Evolutionary conservation across 2,888 invertebrate species (phyloP).

Genomic region (Sturmia bella): DNA sequence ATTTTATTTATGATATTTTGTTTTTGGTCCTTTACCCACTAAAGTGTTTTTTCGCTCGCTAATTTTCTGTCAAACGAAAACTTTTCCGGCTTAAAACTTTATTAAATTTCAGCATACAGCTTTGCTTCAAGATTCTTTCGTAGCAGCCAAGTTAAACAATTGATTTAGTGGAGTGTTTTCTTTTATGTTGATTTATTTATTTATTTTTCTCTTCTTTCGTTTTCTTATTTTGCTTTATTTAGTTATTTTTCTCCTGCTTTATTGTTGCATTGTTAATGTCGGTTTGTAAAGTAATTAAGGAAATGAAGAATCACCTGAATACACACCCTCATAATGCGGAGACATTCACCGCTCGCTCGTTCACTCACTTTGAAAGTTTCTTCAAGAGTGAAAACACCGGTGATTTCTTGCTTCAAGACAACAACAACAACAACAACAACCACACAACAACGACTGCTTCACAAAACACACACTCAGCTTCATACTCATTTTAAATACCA

Average conservation of each 20-base stretch:
- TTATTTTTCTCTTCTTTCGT: neutral
- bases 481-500: slow-evolving; percentile 35
- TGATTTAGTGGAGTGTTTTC: slow-evolving; percentile 28
- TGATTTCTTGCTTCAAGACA: slow-evolving; percentile 51
- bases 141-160: slow-evolving; percentile 14
- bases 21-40: too few species aligned
- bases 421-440: slow-evolving; percentile 26
- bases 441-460: too few species aligned
- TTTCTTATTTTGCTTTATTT: neutral
- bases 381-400: slow-evolving; percentile 57
- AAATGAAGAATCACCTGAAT: slow-evolving; percentile 64
- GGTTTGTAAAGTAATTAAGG: slow-evolving; percentile 64
- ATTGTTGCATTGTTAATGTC: slow-evolving; percentile 28
- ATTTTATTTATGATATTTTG: too few species aligned
- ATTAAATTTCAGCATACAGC: neutral
- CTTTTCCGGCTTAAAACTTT: too few species aligned
- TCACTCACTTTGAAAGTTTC: slow-evolving; percentile 25
- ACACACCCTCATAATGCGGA: slow-evolving; percentile 16
- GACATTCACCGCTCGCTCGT: too few species aligned
- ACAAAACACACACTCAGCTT: neutral
- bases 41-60: too few species aligned
- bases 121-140: neutral
- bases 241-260: neutral
- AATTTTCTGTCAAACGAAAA: too few species aligned
- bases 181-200: slow-evolving; percentile 15